Evolutionary conservation across 2,888 invertebrate genomes (phyloP), one percentile per base, ranked within the genome.

Genomic region (Nomada fucata): DNA sequence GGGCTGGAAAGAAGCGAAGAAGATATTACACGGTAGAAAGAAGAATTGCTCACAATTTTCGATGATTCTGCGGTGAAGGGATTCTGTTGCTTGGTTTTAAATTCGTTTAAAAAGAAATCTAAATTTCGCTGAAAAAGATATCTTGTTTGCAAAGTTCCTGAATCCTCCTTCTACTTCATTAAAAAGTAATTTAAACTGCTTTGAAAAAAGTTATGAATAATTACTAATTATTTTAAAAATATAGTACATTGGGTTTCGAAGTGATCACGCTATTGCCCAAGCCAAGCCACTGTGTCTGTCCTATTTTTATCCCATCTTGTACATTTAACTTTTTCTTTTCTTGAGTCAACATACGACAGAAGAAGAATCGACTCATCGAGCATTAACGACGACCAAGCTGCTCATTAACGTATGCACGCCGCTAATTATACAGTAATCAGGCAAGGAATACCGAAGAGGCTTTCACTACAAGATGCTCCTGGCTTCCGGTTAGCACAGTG

Each of bases 391-490:
- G 63, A n/a, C 26, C 29, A 18, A 70, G 26, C 42, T 59, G 68
- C 63, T 86, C 65, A n/a, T 83, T 75, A 80, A 44, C 77, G 80
- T 82, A 71, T 69, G 77, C 77, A 53, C 29, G 64, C 42, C 10
- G 63, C 36, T 65, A 70, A 86, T 86, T 86, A 82, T 82, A 82
- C 47, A 70, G 55, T 53, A 64, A 60, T 59, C 68, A 69, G 36
- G 60, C 72, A 10, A 59, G 61, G 73, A 84, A 77, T 85, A 73
- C 80, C 75, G 76, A 69, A 44, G 68, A 64, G 65, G 76, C 79
- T 86, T 87, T 86, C 87, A 82, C 82, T 77, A 18, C 53, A 59
- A 77, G 73, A 77, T 79, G 72, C 76, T 67, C 70, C n/a, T 29
- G 52, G 61, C 79, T 86, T 87, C 75, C 85, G 82, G 85, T 79